These are phyloP conservation scores for sheep (Ovis aries) DNA, from an alignment of 2,113 vertebrate species.

Conservation along the genomic window DNA sequence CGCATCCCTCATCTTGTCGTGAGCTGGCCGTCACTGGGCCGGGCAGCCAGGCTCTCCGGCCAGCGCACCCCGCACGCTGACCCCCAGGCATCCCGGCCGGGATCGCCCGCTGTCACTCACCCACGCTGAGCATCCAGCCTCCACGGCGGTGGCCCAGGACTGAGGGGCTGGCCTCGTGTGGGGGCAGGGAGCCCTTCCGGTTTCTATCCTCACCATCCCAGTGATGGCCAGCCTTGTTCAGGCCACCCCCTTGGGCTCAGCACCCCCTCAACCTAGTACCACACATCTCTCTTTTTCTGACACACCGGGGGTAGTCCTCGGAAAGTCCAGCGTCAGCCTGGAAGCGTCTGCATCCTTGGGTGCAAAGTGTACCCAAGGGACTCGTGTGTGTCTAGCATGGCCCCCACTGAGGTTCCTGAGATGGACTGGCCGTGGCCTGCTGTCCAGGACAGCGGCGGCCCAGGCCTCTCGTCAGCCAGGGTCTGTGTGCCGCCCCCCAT, in stretches of 20 bases:
- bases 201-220: rapidly evolving
- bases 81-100: rapidly evolving
- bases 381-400: rapidly evolving
- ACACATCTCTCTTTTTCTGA: not conserved
- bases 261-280: rapidly evolving
- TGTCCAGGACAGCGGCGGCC: not conserved
- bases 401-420: rapidly evolving
- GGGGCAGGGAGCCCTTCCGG: not conserved
- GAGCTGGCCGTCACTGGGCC: rapidly evolving
- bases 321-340: rapidly evolving
- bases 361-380: not conserved
- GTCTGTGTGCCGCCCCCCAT: rapidly evolving
- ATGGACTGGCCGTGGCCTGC: rapidly evolving
- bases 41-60: rapidly evolving
- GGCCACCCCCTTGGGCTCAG: too few relatives aligned
- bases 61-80: rapidly evolving
- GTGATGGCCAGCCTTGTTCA: rapidly evolving
- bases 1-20: rapidly evolving
- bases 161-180: rapidly evolving
- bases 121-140: rapidly evolving
- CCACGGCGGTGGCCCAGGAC: rapidly evolving
- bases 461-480: not conserved
- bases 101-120: not conserved
- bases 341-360: rapidly evolving
- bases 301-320: rapidly evolving